A percentile compares a stretch with the other conserved stretches of the same genome.
These are phyloP conservation scores for Ciona savignyi DNA, from an alignment of 23 tunicate species.

Conservation along the genomic window DNA sequence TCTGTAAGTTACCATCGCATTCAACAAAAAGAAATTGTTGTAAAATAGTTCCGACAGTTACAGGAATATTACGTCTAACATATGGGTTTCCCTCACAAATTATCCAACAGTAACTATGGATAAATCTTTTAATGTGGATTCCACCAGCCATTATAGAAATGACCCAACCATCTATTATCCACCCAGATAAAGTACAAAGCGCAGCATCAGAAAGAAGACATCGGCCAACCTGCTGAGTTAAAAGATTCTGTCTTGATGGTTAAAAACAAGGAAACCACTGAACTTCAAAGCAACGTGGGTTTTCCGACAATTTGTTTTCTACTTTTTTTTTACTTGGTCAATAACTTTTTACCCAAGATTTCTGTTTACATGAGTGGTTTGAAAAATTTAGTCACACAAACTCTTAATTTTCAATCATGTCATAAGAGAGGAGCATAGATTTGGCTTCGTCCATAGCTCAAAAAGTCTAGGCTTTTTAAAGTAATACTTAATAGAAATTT, in stretches of 20 bases:
- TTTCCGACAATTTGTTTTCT: too few relatives aligned
- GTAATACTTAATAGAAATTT: too few relatives aligned
- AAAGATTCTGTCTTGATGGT: conserved; percentile 61
- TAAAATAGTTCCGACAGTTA: too few relatives aligned
- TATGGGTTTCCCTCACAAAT: too few relatives aligned
- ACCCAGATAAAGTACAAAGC: conserved; percentile 57
- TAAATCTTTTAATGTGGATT: background rate
- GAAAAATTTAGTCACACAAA: background rate
- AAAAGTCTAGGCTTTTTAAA: too few relatives aligned
- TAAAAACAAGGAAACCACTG: conserved; percentile 55
- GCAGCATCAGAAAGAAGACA: conserved; percentile 79
- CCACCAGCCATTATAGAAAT: background rate
- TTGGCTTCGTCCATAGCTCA: background rate
- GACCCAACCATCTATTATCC: background rate
- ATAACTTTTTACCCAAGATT: background rate
- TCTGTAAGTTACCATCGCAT: too few relatives aligned
- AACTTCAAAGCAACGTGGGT: conserved; percentile 80
- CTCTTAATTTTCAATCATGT: background rate
- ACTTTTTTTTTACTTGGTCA: background rate
- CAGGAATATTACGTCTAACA: too few relatives aligned
- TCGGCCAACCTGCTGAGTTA: conserved; percentile 68
- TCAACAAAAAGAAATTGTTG: too few relatives aligned
- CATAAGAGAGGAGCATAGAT: background rate
- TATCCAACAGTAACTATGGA: background rate
- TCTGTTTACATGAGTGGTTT: background rate